A percentile compares a stretch with the other conserved stretches of the same genome.
Evolutionary conservation across 30 jellyfish, hydroid and myxozoan species (phyloP).

Genomic region (Cassiopea andromeda): DNA sequence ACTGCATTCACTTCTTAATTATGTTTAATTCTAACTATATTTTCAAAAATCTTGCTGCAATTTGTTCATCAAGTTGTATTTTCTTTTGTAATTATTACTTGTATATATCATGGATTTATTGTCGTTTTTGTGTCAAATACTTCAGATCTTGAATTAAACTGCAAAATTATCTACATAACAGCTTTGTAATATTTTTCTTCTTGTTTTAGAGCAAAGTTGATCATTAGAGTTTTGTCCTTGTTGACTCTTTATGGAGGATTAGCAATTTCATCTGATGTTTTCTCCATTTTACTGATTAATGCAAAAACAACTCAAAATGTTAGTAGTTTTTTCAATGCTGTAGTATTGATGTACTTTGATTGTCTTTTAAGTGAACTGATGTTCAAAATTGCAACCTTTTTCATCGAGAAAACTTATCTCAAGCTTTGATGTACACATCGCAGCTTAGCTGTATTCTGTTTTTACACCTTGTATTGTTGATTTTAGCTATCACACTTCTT

Average conservation of each 20-base stretch:
- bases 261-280: constrained; percentile 20
- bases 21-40: too few species aligned
- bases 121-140: neutral
- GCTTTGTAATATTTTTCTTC: neutral
- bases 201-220: constrained; percentile 19
- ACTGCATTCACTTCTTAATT: too few species aligned
- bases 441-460: neutral
- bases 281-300: constrained; percentile 13
- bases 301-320: constrained; percentile 26
- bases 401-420: too few species aligned
- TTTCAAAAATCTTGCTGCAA: too few species aligned
- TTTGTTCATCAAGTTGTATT: too few species aligned
- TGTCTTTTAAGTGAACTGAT: too few species aligned
- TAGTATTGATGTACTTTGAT: neutral
- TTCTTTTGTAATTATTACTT: too few species aligned
- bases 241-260: constrained; percentile 26
- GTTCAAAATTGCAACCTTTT: too few species aligned
- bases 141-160: neutral
- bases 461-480: neutral
- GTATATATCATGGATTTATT: neutral
- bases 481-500: constrained; percentile 32
- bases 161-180: neutral
- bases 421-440: too few species aligned
- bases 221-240: constrained; percentile 29
- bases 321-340: neutral